These are phyloP conservation scores for Pseudomugil gertrudae DNA, from an alignment of 2,797 vertebrate species.

Conservation along the genomic window DNA sequence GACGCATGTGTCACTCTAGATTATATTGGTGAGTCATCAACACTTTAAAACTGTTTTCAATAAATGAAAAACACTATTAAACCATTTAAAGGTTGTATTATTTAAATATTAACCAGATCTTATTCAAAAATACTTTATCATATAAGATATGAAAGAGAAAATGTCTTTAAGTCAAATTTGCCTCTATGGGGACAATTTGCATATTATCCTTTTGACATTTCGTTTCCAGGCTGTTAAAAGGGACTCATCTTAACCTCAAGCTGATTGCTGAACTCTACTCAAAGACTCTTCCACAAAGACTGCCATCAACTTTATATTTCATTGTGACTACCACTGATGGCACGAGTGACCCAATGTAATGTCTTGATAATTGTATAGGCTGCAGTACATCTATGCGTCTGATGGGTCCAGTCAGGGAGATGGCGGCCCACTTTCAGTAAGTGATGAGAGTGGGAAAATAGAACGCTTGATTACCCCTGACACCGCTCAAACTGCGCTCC, in stretches of 20 bases:
- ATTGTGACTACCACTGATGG: conserved; percentile 30
- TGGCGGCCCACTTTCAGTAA: conserved; percentile 78
- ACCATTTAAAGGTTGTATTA: background rate
- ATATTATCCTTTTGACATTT: conserved; percentile 1
- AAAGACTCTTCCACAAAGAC: conserved; percentile 7
- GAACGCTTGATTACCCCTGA: conserved; percentile 82
- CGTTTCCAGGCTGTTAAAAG: background rate
- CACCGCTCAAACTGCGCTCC: conserved; percentile 66
- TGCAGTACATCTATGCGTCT: conserved; percentile 30
- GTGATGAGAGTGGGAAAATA: conserved; percentile 83
- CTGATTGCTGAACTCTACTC: conserved; percentile 11
- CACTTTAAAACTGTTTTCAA: background rate
- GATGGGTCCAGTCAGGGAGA: conserved; percentile 61
- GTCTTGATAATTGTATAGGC: conserved; percentile 56
- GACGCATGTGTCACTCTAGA: background rate
- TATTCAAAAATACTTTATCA: background rate
- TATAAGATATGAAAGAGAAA: background rate
- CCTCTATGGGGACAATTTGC: background rate
- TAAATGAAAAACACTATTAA: background rate
- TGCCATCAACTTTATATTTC: conserved; percentile 42
- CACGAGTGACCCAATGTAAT: conserved; percentile 35
- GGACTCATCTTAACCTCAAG: conserved; percentile 15
- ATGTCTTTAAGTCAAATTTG: background rate
- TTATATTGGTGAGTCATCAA: background rate
- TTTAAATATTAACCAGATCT: too few species aligned